A percentile compares a stretch with the other conserved stretches of the same genome.
Evolutionary conservation across 1,140 invertebrate species (phyloP).

Genomic region (Neodiprion lecontei): DNA sequence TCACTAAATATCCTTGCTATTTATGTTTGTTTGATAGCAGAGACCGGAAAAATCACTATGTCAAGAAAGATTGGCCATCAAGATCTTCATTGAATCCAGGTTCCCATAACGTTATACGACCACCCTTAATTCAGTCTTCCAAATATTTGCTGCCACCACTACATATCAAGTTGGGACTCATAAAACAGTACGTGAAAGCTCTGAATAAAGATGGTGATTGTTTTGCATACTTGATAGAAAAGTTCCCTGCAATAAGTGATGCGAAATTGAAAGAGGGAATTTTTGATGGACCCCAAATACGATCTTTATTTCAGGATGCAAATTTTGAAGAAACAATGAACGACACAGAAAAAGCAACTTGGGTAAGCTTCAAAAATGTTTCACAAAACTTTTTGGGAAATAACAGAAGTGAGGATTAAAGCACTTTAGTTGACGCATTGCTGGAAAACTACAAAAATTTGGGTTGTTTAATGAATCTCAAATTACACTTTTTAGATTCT

Average conservation of each 20-base stretch:
- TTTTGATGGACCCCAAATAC: conserved; percentile 43
- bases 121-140: too few species aligned
- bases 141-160: too few species aligned
- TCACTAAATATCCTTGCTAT: too few species aligned
- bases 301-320: conserved; percentile 23
- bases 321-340: conserved; percentile 28
- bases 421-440: conserved; percentile 14
- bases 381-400: conserved; percentile 11
- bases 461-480: too few species aligned
- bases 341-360: conserved; percentile 16
- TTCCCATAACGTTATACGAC: too few species aligned
- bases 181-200: too few species aligned
- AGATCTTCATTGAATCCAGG: too few species aligned
- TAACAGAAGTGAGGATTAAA: conserved; percentile 13
- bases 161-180: too few species aligned
- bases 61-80: too few species aligned
- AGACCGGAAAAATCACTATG: too few species aligned
- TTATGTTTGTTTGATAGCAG: background rate
- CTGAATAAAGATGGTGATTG: conserved; percentile 9
- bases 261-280: conserved; percentile 47
- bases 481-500: conserved; percentile 7
- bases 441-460: conserved; percentile 11
- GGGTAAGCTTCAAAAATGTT: conserved; percentile 4
- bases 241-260: conserved; percentile 42
- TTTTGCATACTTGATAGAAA: conserved; percentile 42